These are phyloP conservation scores for Platynereis dumerilii DNA, from an alignment of 2,888 invertebrate genomes.

Conservation along the genomic window DNA sequence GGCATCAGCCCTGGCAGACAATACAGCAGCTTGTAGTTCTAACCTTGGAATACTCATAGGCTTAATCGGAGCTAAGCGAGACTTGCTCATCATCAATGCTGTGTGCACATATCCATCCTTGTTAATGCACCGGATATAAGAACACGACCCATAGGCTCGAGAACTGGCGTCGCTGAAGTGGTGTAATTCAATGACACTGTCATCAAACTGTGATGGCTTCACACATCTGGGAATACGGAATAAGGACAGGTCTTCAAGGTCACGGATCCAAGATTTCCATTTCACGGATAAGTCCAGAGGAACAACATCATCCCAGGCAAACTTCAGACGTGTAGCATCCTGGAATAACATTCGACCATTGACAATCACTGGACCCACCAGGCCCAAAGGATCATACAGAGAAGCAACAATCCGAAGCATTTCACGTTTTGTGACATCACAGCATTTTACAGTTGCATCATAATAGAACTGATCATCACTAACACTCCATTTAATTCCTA, in stretches of 20 bases:
- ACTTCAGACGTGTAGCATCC: too few relatives aligned
- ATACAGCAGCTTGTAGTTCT: constrained; percentile 26
- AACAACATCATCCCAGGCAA: constrained; percentile 40
- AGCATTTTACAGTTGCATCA: constrained; percentile 21
- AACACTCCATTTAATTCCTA: constrained; percentile 30
- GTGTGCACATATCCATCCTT: constrained; percentile 8
- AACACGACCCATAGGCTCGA: constrained; percentile 18
- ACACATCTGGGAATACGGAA: constrained; percentile 9
- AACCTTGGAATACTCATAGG: constrained; percentile 24
- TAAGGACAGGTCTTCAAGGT: not conserved
- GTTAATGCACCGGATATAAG: too few relatives aligned
- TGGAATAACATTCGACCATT: too few relatives aligned
- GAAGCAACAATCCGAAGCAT: constrained; percentile 34
- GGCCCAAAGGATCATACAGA: too few relatives aligned
- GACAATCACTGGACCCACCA: too few relatives aligned
- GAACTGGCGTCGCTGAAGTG: too few relatives aligned
- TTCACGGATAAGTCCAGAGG: constrained; percentile 25
- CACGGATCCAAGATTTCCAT: constrained; percentile 36
- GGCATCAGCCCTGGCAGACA: constrained; percentile 17
- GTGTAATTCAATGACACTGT: constrained; percentile 18
- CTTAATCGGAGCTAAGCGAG: constrained; percentile 25
- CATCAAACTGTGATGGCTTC: constrained; percentile 11
- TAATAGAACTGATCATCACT: constrained; percentile 21
- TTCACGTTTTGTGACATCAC: constrained; percentile 29
- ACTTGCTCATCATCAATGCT: constrained; percentile 23